A percentile compares a stretch with the other conserved stretches of the same genome.
Evolutionary conservation across 2,888 invertebrate species (phyloP).

Genomic region (Perizoma flavofasciatum): DNA sequence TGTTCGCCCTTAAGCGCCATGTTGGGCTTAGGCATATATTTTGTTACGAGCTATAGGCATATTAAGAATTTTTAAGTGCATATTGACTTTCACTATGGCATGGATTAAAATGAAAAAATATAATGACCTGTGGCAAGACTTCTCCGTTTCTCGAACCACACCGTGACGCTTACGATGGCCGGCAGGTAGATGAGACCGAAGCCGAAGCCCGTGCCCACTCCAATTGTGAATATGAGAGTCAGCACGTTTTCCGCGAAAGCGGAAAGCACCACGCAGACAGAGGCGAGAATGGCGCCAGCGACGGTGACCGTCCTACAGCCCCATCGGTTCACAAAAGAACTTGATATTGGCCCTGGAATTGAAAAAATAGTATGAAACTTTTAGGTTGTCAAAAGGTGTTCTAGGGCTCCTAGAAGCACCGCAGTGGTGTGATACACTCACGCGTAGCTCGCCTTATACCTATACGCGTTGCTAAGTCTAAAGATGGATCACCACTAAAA

Average conservation of each 20-base stretch:
- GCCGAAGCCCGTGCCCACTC: constrained; percentile 96
- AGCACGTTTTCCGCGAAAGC: constrained; percentile 92
- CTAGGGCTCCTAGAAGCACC: too few species aligned
- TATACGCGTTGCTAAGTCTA: too few species aligned
- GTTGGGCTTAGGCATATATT: too few species aligned
- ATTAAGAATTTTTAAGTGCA: too few species aligned
- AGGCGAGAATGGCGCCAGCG: constrained; percentile 91
- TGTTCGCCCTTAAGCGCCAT: too few species aligned
- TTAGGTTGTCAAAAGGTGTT: too few species aligned
- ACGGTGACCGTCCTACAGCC: constrained; percentile 97
- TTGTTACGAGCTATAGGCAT: too few species aligned
- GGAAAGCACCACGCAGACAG: constrained; percentile 90
- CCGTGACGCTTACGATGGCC: constrained; percentile 98
- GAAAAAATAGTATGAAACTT: too few species aligned
- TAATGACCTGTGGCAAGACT: constrained; percentile 93
- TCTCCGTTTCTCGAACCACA: constrained; percentile 97
- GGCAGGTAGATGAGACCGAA: constrained; percentile 99
- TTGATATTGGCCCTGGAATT: constrained; percentile 95
- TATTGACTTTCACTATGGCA: too few species aligned
- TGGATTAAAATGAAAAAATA: neutral
- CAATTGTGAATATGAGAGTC: constrained; percentile 96
- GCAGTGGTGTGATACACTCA: too few species aligned
- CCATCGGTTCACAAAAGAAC: constrained; percentile 96
- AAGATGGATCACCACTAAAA: too few species aligned
- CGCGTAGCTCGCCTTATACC: too few species aligned